Base-by-base conservation (phyloP, 2,113 vertebrate genomes). In the Pimephales promelas region DNA sequence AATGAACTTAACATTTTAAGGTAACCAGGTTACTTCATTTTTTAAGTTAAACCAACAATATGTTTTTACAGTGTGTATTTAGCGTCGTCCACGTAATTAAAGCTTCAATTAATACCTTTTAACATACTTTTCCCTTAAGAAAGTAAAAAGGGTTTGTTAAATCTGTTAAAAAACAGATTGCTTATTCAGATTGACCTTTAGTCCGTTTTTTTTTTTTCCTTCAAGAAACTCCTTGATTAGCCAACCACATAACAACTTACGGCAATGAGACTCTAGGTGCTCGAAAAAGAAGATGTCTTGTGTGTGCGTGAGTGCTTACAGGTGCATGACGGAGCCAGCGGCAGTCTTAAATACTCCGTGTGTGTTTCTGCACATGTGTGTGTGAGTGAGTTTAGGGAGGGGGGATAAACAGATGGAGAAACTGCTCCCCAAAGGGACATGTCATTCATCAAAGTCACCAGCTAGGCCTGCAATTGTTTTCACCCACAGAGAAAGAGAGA, bases 401-500 rank as follows among this genome's bases (percentile, higher is more conserved):
- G 59, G 91, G 90, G 92, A 91, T 86, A 80, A 92, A 81, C 93
- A 95, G 94, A 95, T 95, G 95, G 95, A 94, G 92, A 89, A 89
- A 92, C 79, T 92, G 86, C 87, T 92, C 91, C 92, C 94, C 91
- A 89, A 87, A 94, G 93, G 93, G 92, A 94, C 92, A 90, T 91
- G 91, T 95, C 94, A 95, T 95, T 95, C 94, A 95, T 95, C 94
- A 95, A 92, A 88, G 74, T 95, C 94, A 94, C 93, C 89, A 92
- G 92, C 92, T 91, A 93, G 83, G 93, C 92, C 89, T 86, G 86
- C 85, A 91, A 92, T 92, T 92, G 91, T 93, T 92, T 93, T 91
- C 85, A 88, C 84, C 79, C 83, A 86, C 77, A 83, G 68, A 86
- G 85, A 87, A 75, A 77, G 85, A 76, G 78, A 82, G 85, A 57